Base-by-base conservation (phyloP, 2,888 invertebrate species). In the Cheilosia pagana region DNA sequence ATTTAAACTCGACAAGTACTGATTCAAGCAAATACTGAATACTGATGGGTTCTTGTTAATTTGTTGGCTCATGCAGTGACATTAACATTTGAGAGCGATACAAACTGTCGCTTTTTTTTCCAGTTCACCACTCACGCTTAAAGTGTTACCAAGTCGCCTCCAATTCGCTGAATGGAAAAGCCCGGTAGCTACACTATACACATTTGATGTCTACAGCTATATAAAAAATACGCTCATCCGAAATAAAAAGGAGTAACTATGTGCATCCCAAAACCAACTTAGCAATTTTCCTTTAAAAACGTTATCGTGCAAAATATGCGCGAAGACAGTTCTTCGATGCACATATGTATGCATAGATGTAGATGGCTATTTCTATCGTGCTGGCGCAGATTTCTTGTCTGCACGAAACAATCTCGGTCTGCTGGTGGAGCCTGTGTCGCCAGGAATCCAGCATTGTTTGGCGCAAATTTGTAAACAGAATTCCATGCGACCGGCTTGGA, bases 401-500 rank as follows among this genome's bases (percentile, higher is more conserved):
- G 67, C 74, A 81, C 79, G 79, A 74, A 67, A 62, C 67, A 62
- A 81, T 81, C 79, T 81, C 50, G 53, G 67, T 48, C 67, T 45
- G 28, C 5, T 28, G 45, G 45, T 28, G 52, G 45, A n/a, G 14
- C 53, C 35, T 59, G 35, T 45, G 53, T 43, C 68, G 35, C 77
- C 41, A 77, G 35, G 71, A 77, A 82, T 76, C 55, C 71, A 50
- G 50, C 48, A 55, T 60, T 60, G 67, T 41, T 41, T 62, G 72
- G 71, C 53, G 77, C 70, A 77, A 82, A 82, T 82, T 82, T 82
- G 77, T 82, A 77, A 77, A 72, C 77, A 72, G 72, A 77, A 82
- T 82, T 82, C 82, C 53, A 45, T 55, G 19, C 39, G 41, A 57
- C 55, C 57, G 50, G 65, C 39, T 65, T 14, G 35, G 21, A 23